Base-by-base conservation (phyloP, 2,888 invertebrate species). In the Mechanitis messenoides region DNA sequence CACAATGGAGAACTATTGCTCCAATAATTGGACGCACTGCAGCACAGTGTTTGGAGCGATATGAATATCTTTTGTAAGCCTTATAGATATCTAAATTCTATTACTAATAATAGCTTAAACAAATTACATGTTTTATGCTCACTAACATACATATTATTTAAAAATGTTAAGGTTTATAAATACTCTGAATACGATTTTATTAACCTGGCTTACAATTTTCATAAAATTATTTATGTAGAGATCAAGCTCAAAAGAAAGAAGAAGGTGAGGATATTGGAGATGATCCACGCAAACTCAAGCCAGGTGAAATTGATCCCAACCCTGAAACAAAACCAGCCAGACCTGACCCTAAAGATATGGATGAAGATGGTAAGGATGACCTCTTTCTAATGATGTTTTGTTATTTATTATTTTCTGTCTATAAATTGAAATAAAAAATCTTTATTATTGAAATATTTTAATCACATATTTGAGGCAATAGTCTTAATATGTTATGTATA, bases 341-440 rank as follows among this genome's bases (percentile, higher is more conserved):
- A 58, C 99, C 99, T 1, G 99, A 99, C 90, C 99, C 99, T 2
- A 97, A 99, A 75, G 99, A 99, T 79, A 99, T 99, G 99, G 99
- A 99, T 86, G 99, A 99, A 93, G 99, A 99, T 92, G 98, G 96
- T 96, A 84, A 73, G 45, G 7, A 9, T 33, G 7, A 50, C n/a
- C 2, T 50, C 6, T 53, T 7, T 42, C 7, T 42, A 9, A 35
- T 55, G n/a, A 2, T 3, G 11, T 28, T 42, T 46, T 47, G 35
- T n/a, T 45, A 45, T 54, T 33, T 31, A 33, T 20, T 60, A 9
- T 56, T 42, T 5, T 20, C 33, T 45, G n/a, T 20, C 2, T 46
- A 50, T 47, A 3, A 45, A 45, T 61, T 20, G 20, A 20, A 20
- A 35, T 6, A 35, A 35, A 2, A 6, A 35, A 35, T 35, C 35